These are phyloP conservation scores for Teleopsis dalmanni DNA, from an alignment of 1,140 invertebrate species.

Conservation along the genomic window DNA sequence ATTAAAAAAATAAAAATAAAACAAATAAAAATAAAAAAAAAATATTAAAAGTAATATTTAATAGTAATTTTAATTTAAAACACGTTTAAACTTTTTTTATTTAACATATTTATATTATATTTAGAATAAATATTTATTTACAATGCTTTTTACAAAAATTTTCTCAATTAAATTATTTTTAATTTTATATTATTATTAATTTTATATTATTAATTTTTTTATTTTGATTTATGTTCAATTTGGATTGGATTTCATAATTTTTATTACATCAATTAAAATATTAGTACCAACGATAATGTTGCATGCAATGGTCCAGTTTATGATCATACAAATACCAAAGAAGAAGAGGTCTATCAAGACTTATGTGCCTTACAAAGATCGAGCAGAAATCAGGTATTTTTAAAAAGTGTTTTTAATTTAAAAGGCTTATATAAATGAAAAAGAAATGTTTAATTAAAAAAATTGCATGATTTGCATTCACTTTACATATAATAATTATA, in stretches of 20 bases:
- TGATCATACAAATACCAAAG: conserved; percentile 43
- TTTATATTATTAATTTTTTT: conserved; percentile 8
- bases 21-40: too few species aligned
- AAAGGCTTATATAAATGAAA: background rate
- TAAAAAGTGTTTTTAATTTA: conserved; percentile 7
- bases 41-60: too few species aligned
- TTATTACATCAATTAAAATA: background rate
- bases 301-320: conserved; percentile 42
- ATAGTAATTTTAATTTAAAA: conserved; percentile 2
- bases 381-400: conserved; percentile 43
- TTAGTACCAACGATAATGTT: conserved; percentile 42
- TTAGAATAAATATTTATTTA: too few species aligned
- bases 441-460: background rate
- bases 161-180: background rate
- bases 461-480: background rate
- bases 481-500: background rate
- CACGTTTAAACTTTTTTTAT: background rate
- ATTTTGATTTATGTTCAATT: conserved; percentile 2
- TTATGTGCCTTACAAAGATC: conserved; percentile 43
- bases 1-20: too few species aligned
- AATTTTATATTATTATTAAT: conserved; percentile 3
- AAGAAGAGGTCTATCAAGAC: conserved; percentile 46
- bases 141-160: background rate
- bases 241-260: background rate
- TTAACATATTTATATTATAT: too few species aligned